Base-by-base conservation (phyloP, 2,797 vertebrate species). In the Alauda arvensis region DNA sequence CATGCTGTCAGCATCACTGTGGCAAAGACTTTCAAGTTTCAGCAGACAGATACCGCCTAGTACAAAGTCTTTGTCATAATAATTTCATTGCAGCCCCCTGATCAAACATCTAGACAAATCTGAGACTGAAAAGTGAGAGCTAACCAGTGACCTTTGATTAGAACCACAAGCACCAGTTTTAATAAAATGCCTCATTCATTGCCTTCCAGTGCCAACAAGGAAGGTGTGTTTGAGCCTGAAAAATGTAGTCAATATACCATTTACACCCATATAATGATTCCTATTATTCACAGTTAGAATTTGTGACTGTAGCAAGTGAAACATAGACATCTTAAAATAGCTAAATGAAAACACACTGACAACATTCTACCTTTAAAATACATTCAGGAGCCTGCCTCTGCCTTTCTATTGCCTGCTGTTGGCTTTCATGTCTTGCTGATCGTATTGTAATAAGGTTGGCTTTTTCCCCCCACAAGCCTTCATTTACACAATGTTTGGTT, bases 21-120 rank as follows among this genome's bases (percentile, higher is more conserved):
- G 93, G 93, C 91, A 95, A 96, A 97, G 95, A 96, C 97, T 97
- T 97, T 97, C 95, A 97, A 97, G 95, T 97, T 96, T 84, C 92
- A 96, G 93, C 94, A 97, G 96, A 97, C 95, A 96, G 96, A 97
- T 97, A 97, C 94, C 94, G 95, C 94, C 96, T 96, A 96, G 95
- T 96, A 97, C 96, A 97, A 97, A 97, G 97, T 96, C 97, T 97
- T 96, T 96, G 96, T 96, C 96, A 96, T 96, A 96, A 96, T 96
- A 96, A 97, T 96, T 96, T 97, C 95, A 83, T 95, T 96, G 94
- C 95, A 95, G 89, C 79, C 93, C 96, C 93, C 96, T 96, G 96
- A 97, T 97, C 97, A 97, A 97, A 97, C 95, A 96, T 94, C 94
- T 85, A 96, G 95, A 96, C 95, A 96, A 97, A 97, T 97, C 94